A percentile compares a stretch with the other conserved stretches of the same genome.
phyloP scores from a whole-genome alignment of 2,797 vertebrate species.

The Anisognathus igniventris region DNA sequence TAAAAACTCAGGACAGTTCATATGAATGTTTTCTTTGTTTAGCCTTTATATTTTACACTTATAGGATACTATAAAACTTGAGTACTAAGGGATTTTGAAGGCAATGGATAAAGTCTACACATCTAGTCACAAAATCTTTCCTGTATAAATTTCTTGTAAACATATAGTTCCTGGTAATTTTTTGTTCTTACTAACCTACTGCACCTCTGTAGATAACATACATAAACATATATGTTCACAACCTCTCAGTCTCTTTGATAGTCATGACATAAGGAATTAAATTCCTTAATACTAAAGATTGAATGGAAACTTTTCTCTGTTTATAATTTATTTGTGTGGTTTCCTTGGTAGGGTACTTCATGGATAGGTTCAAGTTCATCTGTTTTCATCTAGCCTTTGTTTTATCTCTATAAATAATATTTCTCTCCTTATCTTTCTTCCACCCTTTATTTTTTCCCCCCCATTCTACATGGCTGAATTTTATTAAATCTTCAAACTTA shows the following conservation, averaged over 20 bases:
- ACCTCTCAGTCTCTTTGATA: neutral
- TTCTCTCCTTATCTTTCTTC: neutral
- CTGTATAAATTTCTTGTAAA: neutral
- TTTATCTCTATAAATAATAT: neutral
- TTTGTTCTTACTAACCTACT: neutral
- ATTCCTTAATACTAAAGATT: neutral
- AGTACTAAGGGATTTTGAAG: neutral
- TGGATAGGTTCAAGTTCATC: neutral
- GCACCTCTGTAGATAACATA: neutral
- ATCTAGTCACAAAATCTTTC: neutral
- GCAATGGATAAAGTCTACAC: neutral
- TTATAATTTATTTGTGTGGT: neutral
- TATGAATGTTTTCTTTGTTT: neutral
- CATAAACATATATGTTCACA: accelerated
- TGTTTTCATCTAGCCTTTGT: neutral
- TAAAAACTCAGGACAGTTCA: neutral
- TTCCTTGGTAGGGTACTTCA: neutral
- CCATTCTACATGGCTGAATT: neutral
- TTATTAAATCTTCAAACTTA: neutral
- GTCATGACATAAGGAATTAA: neutral
- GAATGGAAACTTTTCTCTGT: neutral
- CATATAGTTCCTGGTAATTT: neutral
- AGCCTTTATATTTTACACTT: neutral
- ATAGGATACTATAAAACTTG: neutral
- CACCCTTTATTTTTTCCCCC: neutral